Base-by-base conservation (phyloP, 2,797 vertebrate genomes). In the Uromys caudimaculatus region DNA sequence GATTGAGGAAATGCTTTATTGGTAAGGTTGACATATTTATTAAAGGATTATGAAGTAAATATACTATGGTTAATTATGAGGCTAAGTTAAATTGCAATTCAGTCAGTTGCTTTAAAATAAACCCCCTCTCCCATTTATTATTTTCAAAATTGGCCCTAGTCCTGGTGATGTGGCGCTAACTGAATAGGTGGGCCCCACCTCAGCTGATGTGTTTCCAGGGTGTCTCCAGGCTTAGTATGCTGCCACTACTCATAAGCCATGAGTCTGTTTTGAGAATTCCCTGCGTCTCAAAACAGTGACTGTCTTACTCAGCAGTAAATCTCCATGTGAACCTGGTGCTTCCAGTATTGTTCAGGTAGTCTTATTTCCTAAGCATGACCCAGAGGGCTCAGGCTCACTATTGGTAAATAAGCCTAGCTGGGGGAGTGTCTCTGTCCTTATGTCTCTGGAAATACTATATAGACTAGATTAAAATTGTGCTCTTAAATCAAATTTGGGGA, bases 1-100 rank as follows among this genome's bases (percentile, higher is more conserved):
- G 50, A 91, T 75, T 78, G 97, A 97, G 82, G 78, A 94, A 95
- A 89, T 50, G 60, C 50, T 95, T 95, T 93, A 32, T 89, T 91
- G 62, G n/a, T 91, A 84, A 92, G 75, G 27, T 69, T 82, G 71
- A 41, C 29, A 35, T 62, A 52, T 89, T 95, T 93, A 76, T 97
- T 94, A 89, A 88, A 19, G 50, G 52, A 81, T 87, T 89, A 82
- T 89, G 77, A 86, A 77, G 58, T 73, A 90, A 86, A 89, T 64
- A 76, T 79, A 17, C 60, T 96, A 27, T 11, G 24, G 23, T 88
- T 90, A 73, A 86, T 97, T 85, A 82, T 89, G 76, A 92, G 27
- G 47, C 21, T 52, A 93, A 82, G 41, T 93, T 94, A 88, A 94
- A 78, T 71, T 81, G 35, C 5, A 87, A 2, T 79, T 64, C 86